phyloP scores from a whole-genome alignment of 2,113 vertebrate genomes.

The Dipodomys merriami region DNA sequence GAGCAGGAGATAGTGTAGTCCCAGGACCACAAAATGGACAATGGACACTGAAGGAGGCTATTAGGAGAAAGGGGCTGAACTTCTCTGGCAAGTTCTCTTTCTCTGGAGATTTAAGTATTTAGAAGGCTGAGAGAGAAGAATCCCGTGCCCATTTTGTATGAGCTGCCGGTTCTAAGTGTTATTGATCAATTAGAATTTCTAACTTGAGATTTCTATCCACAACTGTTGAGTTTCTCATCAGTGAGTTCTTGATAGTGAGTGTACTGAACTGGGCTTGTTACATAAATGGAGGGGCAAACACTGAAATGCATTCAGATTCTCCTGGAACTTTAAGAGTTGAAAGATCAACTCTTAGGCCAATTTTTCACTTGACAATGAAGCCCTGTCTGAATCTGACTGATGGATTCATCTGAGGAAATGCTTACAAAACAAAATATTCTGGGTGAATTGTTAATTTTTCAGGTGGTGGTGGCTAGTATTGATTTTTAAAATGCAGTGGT shows the following conservation, averaged over 20 bases:
- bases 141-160: not conserved
- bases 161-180: not conserved
- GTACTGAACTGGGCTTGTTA: not conserved
- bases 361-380: not conserved
- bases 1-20: not conserved
- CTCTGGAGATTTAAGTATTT: not conserved
- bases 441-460: not conserved
- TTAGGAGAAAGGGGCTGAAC: not conserved
- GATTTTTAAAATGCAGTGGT: not conserved
- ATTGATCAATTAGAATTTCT: not conserved
- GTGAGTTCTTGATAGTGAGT: not conserved
- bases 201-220: not conserved
- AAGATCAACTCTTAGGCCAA: not conserved
- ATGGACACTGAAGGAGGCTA: not conserved
- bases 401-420: not conserved
- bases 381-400: not conserved
- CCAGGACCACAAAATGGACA: not conserved
- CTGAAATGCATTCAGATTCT: not conserved
- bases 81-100: not conserved
- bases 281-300: not conserved
- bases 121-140: not conserved
- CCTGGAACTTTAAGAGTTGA: not conserved
- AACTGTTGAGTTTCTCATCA: not conserved
- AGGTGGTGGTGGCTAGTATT: not conserved
- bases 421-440: not conserved